phyloP scores from a whole-genome alignment of 2,113 vertebrate genomes.

The Microcebus griseorufus region DNA sequence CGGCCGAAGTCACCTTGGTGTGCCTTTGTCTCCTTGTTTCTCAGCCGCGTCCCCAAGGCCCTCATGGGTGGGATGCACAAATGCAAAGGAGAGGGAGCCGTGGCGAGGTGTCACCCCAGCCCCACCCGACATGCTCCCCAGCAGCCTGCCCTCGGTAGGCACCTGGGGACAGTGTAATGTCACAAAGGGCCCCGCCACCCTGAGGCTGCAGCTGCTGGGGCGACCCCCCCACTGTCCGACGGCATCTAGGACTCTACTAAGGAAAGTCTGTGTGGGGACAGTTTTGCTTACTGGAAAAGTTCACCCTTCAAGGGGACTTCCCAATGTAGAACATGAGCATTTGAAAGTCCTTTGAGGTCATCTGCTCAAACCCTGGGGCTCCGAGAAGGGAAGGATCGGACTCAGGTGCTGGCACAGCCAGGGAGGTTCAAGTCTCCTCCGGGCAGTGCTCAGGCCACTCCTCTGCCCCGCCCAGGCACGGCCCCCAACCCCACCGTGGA shows the following conservation, averaged over 20 bases:
- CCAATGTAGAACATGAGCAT: no score
- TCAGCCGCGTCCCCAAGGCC: background rate
- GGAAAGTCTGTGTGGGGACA: background rate
- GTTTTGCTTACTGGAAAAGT: background rate
- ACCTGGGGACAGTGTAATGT: background rate
- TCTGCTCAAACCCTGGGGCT: background rate
- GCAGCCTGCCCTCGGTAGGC: background rate
- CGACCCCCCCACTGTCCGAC: background rate
- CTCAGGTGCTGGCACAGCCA: background rate
- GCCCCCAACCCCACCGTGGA: background rate
- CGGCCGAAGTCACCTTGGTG: background rate
- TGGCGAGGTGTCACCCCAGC: no score
- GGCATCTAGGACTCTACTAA: background rate
- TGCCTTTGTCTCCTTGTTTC: background rate
- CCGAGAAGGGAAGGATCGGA: background rate
- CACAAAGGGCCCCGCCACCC: background rate
- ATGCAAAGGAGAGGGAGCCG: no score
- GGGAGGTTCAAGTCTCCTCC: background rate
- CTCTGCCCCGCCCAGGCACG: background rate
- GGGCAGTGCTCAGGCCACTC: no score
- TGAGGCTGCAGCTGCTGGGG: background rate
- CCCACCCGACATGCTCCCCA: accelerated
- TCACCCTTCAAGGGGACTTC: no score
- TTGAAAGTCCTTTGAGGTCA: background rate
- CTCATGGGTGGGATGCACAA: accelerated